Conservation (phyloP, 2,113 vertebrate species). For the Danio rerio region GRCz12tu NC_133188.1:53773501-53774000, state of each 20-base stretch:
- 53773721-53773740: neutral
- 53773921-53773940: conserved; percentile 85
- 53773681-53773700: neutral
- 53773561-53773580: conserved; percentile 13
- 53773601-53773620: conserved; percentile 40
- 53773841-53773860: conserved; percentile 86
- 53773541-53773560: neutral
- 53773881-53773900: conserved; percentile 86
- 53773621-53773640: neutral
- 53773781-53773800: neutral
- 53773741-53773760: neutral
- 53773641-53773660: neutral
- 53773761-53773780: neutral
- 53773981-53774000: conserved; percentile 92
- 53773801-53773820: conserved; percentile 57
- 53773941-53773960: conserved; percentile 94
- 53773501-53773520: neutral
- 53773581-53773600: neutral
- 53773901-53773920: conserved; percentile 89
- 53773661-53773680: conserved; percentile 1
- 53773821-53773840: conserved; percentile 87
- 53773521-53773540: neutral
- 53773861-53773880: conserved; percentile 87
- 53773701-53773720: neutral
- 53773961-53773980: conserved; percentile 89